Evolutionary conservation across 2,113 vertebrate genomes (phyloP).

Genomic region (Halichoeres trimaculatus): DNA sequence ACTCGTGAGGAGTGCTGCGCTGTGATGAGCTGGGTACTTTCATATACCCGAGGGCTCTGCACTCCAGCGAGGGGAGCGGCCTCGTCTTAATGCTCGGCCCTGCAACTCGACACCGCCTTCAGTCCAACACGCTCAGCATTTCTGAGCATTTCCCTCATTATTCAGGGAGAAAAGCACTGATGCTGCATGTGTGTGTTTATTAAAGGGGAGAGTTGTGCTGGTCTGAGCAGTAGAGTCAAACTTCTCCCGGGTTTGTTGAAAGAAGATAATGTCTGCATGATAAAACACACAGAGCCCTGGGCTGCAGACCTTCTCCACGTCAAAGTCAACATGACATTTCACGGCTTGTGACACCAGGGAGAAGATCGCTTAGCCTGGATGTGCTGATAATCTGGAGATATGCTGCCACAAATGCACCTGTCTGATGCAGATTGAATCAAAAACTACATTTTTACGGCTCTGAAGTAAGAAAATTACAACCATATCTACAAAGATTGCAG

Average conservation of each 20-base stretch:
- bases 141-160: constrained; percentile 36
- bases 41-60: constrained; percentile 28
- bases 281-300: background rate
- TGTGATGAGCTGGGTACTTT: constrained; percentile 51
- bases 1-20: constrained; percentile 39
- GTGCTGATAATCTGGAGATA: background rate
- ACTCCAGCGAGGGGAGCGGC: constrained; percentile 15
- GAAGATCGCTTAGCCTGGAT: background rate
- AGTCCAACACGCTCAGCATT: constrained; percentile 49
- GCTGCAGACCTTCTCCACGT: constrained; percentile 2
- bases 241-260: constrained; percentile 20
- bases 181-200: constrained; percentile 35
- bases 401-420: background rate
- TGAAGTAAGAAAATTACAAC: too few species aligned
- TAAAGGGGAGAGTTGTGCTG: constrained; percentile 28
- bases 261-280: constrained; percentile 28
- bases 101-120: constrained; percentile 29
- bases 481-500: too few species aligned
- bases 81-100: constrained; percentile 41
- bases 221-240: constrained; percentile 27
- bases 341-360: background rate
- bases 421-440: too few species aligned
- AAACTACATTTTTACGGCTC: too few species aligned
- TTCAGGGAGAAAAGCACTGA: constrained; percentile 23
- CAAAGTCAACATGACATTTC: constrained; percentile 32